Conservation (phyloP, 2,113 vertebrate species). For the Etheostoma spectabile region DNA sequence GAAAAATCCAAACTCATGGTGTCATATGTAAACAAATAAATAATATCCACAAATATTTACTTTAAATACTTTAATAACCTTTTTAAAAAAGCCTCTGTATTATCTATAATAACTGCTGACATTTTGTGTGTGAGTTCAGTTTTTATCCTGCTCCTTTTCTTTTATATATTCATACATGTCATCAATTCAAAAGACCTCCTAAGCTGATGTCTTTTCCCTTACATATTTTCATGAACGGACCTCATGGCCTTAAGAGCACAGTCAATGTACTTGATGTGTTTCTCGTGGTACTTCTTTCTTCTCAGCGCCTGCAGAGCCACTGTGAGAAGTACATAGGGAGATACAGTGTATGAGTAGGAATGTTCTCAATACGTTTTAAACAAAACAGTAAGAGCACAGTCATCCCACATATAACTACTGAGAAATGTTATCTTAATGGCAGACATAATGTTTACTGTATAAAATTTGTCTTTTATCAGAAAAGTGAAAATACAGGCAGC, state of each 20-base stretch:
- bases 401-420: no score
- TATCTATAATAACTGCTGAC: not conserved
- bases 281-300: conserved; percentile 38
- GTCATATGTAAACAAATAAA: not conserved
- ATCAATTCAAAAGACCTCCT: not conserved
- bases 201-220: conserved; percentile 1
- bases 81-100: no score
- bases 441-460: not conserved
- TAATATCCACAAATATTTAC: not conserved
- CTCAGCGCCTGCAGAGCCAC: conserved; percentile 37
- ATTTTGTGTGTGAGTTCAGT: not conserved
- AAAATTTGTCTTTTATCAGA: not conserved
- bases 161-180: no score
- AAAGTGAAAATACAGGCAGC: not conserved
- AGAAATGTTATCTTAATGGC: not conserved
- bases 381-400: not conserved
- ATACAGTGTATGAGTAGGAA: not conserved
- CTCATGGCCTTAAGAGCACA: conserved; percentile 2
- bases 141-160: not conserved
- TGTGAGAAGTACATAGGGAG: not conserved
- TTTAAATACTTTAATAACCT: no score
- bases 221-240: conserved; percentile 21
- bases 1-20: not conserved
- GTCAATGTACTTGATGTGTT: conserved; percentile 22
- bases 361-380: not conserved